Base-by-base conservation (phyloP, 2,888 invertebrate species). In the Amblyteles armatorius region DNA sequence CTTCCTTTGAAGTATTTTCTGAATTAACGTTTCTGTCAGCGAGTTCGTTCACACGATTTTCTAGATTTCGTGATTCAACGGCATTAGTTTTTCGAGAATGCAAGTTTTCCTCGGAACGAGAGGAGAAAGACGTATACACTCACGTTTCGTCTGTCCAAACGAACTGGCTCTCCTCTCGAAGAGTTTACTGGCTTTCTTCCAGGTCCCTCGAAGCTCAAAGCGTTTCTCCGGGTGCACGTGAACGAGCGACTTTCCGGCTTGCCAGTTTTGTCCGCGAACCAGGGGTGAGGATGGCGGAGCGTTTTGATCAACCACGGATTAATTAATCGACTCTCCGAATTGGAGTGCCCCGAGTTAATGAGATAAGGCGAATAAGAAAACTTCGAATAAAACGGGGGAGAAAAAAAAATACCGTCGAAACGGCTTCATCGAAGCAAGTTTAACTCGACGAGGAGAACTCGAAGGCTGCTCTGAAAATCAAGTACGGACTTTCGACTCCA, bases 11-110 rank as follows among this genome's bases (percentile, higher is more conserved):
- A 36, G 19, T 16, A n/a, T 48, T 36, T 55, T 36, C 22, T 78
- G 3, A 5, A 16, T 63, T 73, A 29, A 4, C 40, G 19, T 72
- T 73, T 57, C 36, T 22, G 36, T 29, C 68, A 77, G 55, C 29
- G 88, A 88, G 90, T 90, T 91, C 90, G 88, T 91, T 91, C 89
- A 90, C 91, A 90, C 88, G 87, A 90, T 40, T 40, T 89, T 91
- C 89, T 90, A 88, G 89, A 90, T 91, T 2, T 88, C 82, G 87
- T 86, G 88, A 89, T 87, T 86, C 87, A 86, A 87, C 88, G 90
- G 89, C 89, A 89, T 87, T 86, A 85, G 78, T 71, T 76, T 71
- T 82, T 73, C 81, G 44, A 71, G 76, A 85, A 36, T 67, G 63
- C 67, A 3, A 13, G 26, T 26, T 26, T 57, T 26, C 22, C 81